Evolutionary conservation across 64 coral and sea anemone species (phyloP).

Genomic region (Porites australiensis): DNA sequence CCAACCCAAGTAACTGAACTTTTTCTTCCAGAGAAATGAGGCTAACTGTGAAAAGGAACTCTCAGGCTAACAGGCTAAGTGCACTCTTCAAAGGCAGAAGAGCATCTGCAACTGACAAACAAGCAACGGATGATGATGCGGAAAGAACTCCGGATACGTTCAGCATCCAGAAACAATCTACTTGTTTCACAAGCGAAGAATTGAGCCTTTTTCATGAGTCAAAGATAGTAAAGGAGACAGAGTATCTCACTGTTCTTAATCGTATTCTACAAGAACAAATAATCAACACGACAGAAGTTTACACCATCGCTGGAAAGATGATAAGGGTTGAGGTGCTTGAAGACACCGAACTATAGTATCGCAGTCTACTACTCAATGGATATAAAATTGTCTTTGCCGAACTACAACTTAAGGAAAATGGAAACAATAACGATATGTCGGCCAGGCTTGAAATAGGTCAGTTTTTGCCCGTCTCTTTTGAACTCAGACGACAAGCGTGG

Average conservation of each 20-base stretch:
- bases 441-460: too few relatives aligned
- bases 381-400: too few relatives aligned
- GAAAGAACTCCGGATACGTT: background rate
- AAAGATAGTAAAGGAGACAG: background rate
- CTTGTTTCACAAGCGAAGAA: background rate
- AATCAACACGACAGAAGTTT: conserved; percentile 26
- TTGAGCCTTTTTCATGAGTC: background rate
- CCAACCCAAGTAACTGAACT: too few relatives aligned
- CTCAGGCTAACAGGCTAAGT: background rate
- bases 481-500: too few relatives aligned
- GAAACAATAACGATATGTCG: too few relatives aligned
- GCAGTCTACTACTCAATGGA: too few relatives aligned
- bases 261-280: conserved; percentile 35
- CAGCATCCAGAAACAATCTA: background rate
- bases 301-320: conserved; percentile 15
- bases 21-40: background rate
- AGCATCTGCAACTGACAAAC: background rate
- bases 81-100: conserved; percentile 24
- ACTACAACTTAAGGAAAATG: too few relatives aligned
- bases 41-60: conserved; percentile 4
- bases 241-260: conserved; percentile 15
- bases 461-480: too few relatives aligned
- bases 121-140: background rate
- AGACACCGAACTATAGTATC: conserved; percentile 11
- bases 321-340: conserved; percentile 37